Conservation (phyloP, 2,888 invertebrate genomes). For the Pollenia amentaria region DNA sequence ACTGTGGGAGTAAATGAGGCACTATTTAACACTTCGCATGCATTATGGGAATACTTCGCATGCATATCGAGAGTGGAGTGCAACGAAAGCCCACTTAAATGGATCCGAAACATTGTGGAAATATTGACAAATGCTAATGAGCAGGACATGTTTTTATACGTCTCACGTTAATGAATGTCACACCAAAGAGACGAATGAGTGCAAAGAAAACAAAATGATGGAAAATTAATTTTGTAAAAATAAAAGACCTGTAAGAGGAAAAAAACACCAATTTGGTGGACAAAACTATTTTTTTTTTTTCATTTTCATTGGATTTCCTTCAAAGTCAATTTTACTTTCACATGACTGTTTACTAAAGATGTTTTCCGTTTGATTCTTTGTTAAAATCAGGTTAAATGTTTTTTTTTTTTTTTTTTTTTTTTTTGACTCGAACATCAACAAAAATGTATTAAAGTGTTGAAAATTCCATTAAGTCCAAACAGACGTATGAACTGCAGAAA, state of each 20-base stretch:
- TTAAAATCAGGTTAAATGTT: constrained; percentile 58
- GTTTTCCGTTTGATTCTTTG: constrained; percentile 20
- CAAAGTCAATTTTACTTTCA: constrained; percentile 70
- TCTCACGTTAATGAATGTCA: constrained; percentile 65
- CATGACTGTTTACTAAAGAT: constrained; percentile 21
- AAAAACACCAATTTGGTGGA: constrained; percentile 39
- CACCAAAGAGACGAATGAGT: constrained; percentile 30
- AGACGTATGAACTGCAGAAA: constrained; percentile 33
- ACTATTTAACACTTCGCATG: constrained; percentile 45
- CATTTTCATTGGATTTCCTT: constrained; percentile 66
- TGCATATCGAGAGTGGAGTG: background rate
- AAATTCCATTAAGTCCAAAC: constrained; percentile 49
- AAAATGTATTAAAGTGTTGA: constrained; percentile 51
- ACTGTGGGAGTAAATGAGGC: constrained; percentile 68
- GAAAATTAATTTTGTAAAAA: constrained; percentile 15
- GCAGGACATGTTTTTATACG: constrained; percentile 67
- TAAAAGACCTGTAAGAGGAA: background rate
- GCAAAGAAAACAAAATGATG: constrained; percentile 43
- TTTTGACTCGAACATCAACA: background rate
- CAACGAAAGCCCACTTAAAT: constrained; percentile 26
- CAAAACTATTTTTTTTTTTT: constrained; percentile 37
- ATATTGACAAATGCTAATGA: constrained; percentile 73
- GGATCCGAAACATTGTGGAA: constrained; percentile 35
- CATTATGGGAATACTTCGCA: constrained; percentile 59
- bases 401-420: constrained; percentile 29